Percentiles rank a stretch among this genome's conserved stretches.
Evolutionary conservation across 2,797 vertebrate species (phyloP).

Genomic region (Myiotriccus ornatus): DNA sequence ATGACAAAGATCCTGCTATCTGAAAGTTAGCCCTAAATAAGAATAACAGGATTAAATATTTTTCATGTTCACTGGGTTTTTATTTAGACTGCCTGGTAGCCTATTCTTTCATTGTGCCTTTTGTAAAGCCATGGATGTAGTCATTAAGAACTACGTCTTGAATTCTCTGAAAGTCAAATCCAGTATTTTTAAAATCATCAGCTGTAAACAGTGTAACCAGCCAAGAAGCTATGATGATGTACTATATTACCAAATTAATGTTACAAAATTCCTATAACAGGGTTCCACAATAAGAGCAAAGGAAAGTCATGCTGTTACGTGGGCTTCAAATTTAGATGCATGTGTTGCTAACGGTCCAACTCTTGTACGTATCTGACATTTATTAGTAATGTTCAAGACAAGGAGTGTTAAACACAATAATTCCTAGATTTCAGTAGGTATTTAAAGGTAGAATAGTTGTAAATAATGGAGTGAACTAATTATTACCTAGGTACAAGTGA

Average conservation of each 20-base stretch:
- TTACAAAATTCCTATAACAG: neutral
- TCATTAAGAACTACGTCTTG: neutral
- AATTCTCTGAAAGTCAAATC: neutral
- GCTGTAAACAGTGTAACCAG: neutral
- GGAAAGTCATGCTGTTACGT: fast-evolving
- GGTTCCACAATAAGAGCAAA: neutral
- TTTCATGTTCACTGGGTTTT: neutral
- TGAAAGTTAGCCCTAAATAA: neutral
- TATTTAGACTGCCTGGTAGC: neutral
- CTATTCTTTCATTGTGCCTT: neutral
- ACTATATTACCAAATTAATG: neutral
- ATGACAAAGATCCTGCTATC: neutral
- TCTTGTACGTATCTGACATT: neutral
- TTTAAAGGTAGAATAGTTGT: neutral
- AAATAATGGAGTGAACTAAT: neutral
- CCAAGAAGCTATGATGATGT: neutral
- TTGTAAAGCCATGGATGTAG: neutral
- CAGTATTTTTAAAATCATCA: neutral
- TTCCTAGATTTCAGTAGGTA: neutral
- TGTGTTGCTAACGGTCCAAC: neutral
- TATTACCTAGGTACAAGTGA: neutral
- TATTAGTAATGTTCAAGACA: neutral
- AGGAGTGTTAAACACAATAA: neutral
- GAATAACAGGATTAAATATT: neutral
- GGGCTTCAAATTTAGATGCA: neutral